Evolutionary conservation across 1,140 invertebrate species (phyloP), one percentile per base, ranked within the genome.

Genomic region (Sinonovacula constricta): DNA sequence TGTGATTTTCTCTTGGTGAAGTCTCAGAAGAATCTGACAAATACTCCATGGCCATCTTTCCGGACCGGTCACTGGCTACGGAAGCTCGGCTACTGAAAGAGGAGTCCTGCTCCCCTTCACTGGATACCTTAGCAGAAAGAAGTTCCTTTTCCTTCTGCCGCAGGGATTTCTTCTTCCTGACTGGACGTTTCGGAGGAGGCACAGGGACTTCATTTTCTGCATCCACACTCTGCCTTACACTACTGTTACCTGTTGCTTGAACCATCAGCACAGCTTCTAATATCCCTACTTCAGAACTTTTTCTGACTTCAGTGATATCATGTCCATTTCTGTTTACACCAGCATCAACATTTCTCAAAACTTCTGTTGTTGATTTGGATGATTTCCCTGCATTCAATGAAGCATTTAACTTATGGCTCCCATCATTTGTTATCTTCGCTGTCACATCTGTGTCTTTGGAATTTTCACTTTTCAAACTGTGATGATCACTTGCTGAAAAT

Each of bases 1-100:
- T n/a, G n/a, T n/a, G n/a, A 18, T 45, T 45, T 7, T 84, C 80
- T 49, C 82, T 77, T n/a, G 82, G 82, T 15, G 82, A 84, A 18
- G 70, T 63, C 59, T 81, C 77, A 5, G 79, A 59, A 5, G 76
- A 80, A 30, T 84, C 82, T 26, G 80, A 78, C 18, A 69, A 28
- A 30, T 78, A 78, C 24, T 78, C 75, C 75, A 78, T 78, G 14
- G 67, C 54, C 66, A 69, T 60, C 22, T 60, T 49, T 59, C n/a
- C n/a, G n/a, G n/a, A n/a, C n/a, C n/a, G n/a, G n/a, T n/a, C n/a
- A n/a, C n/a, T n/a, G n/a, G n/a, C n/a, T n/a, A n/a, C n/a, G n/a
- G n/a, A n/a, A n/a, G n/a, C n/a, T n/a, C n/a, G n/a, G n/a, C n/a
- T n/a, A n/a, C n/a, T n/a, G n/a, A n/a, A n/a, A n/a, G n/a, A n/a